Evolutionary conservation across 2,888 invertebrate species (phyloP).

Genomic region (Amblyteles armatorius): DNA sequence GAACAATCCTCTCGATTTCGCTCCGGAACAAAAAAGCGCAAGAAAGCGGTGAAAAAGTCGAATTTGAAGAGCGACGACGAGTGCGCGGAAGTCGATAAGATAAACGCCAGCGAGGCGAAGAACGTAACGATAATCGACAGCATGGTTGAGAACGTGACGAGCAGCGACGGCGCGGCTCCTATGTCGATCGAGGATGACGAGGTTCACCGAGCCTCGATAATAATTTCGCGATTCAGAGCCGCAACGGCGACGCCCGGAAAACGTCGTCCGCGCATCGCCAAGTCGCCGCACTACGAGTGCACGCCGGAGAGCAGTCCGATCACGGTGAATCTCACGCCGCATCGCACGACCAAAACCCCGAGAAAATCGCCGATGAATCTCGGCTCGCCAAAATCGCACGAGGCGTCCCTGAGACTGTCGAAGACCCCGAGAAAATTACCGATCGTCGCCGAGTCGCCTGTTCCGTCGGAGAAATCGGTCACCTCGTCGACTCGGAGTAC

Average conservation of each 20-base stretch:
- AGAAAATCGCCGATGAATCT: slow-evolving; percentile 76
- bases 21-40: slow-evolving; percentile 33
- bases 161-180: slow-evolving; percentile 4
- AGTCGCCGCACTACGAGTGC: slow-evolving; percentile 55
- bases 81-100: background rate
- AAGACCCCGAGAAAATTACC: slow-evolving; percentile 76
- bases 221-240: slow-evolving; percentile 24
- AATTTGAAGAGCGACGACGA: slow-evolving; percentile 49
- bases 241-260: slow-evolving; percentile 39
- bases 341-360: slow-evolving; percentile 76
- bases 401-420: slow-evolving; percentile 66
- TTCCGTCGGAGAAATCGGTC: slow-evolving; percentile 66
- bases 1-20: slow-evolving; percentile 17
- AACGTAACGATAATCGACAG: slow-evolving; percentile 19
- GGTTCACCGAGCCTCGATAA: slow-evolving; percentile 49
- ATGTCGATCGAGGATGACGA: slow-evolving; percentile 62
- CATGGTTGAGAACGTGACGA: slow-evolving; percentile 5
- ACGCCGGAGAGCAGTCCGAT: slow-evolving; percentile 78
- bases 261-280: slow-evolving; percentile 20
- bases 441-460: slow-evolving; percentile 69
- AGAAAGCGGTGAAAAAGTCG: slow-evolving; percentile 48
- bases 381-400: slow-evolving; percentile 76
- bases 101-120: background rate
- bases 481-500: slow-evolving; percentile 46
- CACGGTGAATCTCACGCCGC: slow-evolving; percentile 73